phyloP scores from a whole-genome alignment of 2,888 invertebrate species.

The Pardosa pseudoannulata region DNA sequence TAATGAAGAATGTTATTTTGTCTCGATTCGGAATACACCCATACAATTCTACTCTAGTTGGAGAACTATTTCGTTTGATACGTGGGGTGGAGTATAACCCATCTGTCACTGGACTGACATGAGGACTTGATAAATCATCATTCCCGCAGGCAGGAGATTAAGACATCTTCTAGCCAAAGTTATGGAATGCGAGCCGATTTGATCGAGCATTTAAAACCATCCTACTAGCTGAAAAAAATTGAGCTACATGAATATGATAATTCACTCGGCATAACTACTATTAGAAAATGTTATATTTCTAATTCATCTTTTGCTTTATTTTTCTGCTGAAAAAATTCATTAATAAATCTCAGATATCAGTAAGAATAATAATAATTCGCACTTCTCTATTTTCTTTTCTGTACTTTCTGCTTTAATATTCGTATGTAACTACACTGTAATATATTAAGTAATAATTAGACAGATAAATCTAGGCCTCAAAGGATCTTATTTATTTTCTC shows the following conservation, averaged over 20 bases:
- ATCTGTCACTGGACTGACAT: conserved; percentile 26
- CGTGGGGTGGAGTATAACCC: conserved; percentile 4
- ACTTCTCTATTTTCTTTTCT: too few relatives aligned
- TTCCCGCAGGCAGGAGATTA: background rate
- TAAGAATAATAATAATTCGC: too few relatives aligned
- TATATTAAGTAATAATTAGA: too few relatives aligned
- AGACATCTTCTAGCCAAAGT: background rate
- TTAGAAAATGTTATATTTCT: background rate
- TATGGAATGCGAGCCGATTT: background rate
- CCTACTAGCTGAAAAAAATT: background rate
- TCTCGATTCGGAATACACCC: conserved; percentile 4
- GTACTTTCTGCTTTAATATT: too few relatives aligned
- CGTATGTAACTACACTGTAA: too few relatives aligned
- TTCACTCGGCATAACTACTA: background rate
- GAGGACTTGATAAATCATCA: conserved; percentile 32
- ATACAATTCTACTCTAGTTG: conserved; percentile 15
- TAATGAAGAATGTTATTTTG: conserved; percentile 7
- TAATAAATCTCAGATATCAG: too few relatives aligned
- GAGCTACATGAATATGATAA: background rate
- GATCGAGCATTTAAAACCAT: background rate
- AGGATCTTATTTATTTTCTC: too few relatives aligned
- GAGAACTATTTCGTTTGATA: conserved; percentile 22
- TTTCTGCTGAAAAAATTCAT: too few relatives aligned
- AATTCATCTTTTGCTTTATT: too few relatives aligned
- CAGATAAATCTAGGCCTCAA: too few relatives aligned